Base-by-base conservation (phyloP, 2,113 vertebrate genomes). In the Peromyscus californicus region DNA sequence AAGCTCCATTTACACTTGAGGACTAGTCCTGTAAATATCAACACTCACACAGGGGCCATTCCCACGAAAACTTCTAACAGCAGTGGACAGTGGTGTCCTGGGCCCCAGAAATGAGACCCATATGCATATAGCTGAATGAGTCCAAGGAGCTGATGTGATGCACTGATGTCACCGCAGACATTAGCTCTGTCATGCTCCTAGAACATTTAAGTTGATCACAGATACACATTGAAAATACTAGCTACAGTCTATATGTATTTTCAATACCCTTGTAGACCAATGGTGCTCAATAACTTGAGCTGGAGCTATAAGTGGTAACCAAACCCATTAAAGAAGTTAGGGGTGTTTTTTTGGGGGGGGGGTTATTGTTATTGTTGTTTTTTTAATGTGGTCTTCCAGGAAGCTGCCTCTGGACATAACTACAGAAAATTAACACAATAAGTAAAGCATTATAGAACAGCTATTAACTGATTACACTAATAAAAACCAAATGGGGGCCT, bases 401-500 rank as follows among this genome's bases (percentile, higher is more conserved):
- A 94, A 97, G 95, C 84, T 89, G 96, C 96, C 97, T 95, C 93
- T 97, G 96, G 96, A 97, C 90, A 96, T 94, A 96, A 88, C 72
- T 97, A 96, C 93, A 97, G 97, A 98, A 97, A 97, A 98, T 97
- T 97, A 97, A 96, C 96, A 95, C 96, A 97, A 96, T 97, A 97
- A 98, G 94, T 97, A 98, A 96, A 93, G 91, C 96, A 94, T 97
- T 97, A 96, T 93, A 91, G 92, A 95, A 97, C 95, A 96, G 95
- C 89, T 94, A 97, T 97, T 97, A 98, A 95, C 94, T 95, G 96
- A 97, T 98, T 95, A 96, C 9, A 3, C 92, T 97, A 97, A 98
- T 98, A 98, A 97, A 98, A 98, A 94, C 94, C 97, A 97, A 98
- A 98, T 94, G 80, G 95, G 89, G 94, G 78, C 82, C 72, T 97